phyloP scores from a whole-genome alignment of 2,113 vertebrate species.

The Charina bottae region DNA sequence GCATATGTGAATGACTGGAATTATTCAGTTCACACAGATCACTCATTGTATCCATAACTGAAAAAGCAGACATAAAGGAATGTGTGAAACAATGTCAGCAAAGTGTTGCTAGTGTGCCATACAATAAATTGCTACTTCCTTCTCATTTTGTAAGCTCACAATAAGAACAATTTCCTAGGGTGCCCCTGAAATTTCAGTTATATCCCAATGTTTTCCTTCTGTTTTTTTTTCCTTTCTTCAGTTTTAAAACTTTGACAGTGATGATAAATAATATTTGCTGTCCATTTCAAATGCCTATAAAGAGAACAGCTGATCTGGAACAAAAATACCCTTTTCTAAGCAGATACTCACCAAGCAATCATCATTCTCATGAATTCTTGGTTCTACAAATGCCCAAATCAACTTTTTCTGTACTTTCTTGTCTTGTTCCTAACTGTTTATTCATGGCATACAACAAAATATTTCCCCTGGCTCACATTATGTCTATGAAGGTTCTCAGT shows the following conservation, averaged over 20 bases:
- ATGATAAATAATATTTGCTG: constrained; percentile 54
- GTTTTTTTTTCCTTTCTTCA: constrained; percentile 26
- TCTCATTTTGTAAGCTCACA: constrained; percentile 63
- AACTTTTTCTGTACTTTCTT: not conserved
- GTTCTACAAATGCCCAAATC: not conserved
- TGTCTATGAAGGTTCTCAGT: too few relatives aligned
- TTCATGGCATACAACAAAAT: not conserved
- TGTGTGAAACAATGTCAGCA: constrained; percentile 50
- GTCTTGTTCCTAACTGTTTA: not conserved
- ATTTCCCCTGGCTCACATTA: not conserved
- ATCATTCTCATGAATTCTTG: not conserved
- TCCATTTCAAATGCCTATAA: constrained; percentile 46
- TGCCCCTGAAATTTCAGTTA: constrained; percentile 62
- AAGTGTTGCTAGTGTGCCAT: constrained; percentile 61
- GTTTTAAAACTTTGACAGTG: constrained; percentile 31
- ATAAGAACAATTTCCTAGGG: constrained; percentile 60
- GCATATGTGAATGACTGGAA: constrained; percentile 48
- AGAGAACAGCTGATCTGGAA: not conserved
- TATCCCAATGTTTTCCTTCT: constrained; percentile 47
- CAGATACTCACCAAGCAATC: not conserved
- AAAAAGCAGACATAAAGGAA: constrained; percentile 33
- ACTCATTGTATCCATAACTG: constrained; percentile 58
- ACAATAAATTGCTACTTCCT: constrained; percentile 16
- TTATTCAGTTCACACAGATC: constrained; percentile 25
- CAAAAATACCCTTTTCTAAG: not conserved